Percentiles rank a stretch among this genome's conserved stretches.
phyloP scores from a whole-genome alignment of 1,140 invertebrate genomes.

The Dermatophagoides farinae region DNA sequence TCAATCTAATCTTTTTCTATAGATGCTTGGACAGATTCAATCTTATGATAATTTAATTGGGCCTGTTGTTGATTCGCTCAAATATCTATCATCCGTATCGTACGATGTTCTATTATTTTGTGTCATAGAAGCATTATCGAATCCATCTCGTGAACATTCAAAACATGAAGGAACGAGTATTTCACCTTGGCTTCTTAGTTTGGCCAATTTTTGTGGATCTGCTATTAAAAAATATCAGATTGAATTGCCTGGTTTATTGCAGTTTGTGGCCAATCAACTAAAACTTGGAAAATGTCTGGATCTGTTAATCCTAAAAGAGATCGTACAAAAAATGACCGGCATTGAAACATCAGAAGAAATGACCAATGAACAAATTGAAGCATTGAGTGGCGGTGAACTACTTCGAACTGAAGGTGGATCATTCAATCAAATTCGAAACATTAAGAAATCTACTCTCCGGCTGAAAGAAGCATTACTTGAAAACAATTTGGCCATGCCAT shows the following conservation, averaged over 20 bases:
- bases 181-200: constrained; percentile 62
- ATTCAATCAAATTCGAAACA: constrained; percentile 88
- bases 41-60: constrained; percentile 87
- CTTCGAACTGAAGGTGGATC: constrained; percentile 85
- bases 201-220: constrained; percentile 79
- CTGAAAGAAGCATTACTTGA: constrained; percentile 82
- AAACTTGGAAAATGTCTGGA: constrained; percentile 88
- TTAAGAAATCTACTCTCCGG: constrained; percentile 82
- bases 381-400: constrained; percentile 86
- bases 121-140: constrained; percentile 69
- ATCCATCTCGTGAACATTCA: constrained; percentile 40
- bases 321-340: constrained; percentile 97
- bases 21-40: constrained; percentile 75
- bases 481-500: constrained; percentile 70
- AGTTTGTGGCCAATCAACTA: constrained; percentile 91
- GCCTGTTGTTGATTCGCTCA: constrained; percentile 91
- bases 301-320: constrained; percentile 83
- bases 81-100: constrained; percentile 82
- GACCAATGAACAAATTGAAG: constrained; percentile 83
- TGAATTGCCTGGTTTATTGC: constrained; percentile 77
- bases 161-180: constrained; percentile 84
- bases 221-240: constrained; percentile 95
- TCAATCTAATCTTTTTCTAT: constrained; percentile 14
- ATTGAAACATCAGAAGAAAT: constrained; percentile 91
- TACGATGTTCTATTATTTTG: constrained; percentile 92